phyloP scores from a whole-genome alignment of 2,113 vertebrate species.

The Romanogobio albipinnatus region DNA sequence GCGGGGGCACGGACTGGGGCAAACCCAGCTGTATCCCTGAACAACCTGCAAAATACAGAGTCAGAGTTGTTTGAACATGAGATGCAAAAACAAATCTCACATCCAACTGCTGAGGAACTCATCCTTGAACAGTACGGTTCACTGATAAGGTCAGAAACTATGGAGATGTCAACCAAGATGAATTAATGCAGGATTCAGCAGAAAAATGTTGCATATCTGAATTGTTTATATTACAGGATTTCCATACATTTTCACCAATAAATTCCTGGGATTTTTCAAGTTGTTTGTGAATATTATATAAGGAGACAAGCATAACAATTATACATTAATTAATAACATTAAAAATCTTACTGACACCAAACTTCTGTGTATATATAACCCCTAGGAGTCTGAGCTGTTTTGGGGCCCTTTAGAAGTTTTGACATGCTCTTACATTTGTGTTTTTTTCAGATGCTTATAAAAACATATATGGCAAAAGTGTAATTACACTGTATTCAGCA shows the following conservation, averaged over 20 bases:
- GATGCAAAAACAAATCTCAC: background rate
- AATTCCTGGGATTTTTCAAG: background rate
- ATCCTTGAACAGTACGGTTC: background rate
- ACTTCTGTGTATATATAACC: too few species aligned
- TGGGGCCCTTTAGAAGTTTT: too few species aligned
- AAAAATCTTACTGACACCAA: too few species aligned
- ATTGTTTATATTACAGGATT: background rate
- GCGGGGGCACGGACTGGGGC: slow-evolving; percentile 77
- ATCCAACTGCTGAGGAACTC: background rate
- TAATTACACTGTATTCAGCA: too few species aligned
- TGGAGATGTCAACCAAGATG: background rate
- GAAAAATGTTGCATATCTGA: background rate
- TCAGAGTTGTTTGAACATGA: background rate
- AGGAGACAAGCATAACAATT: too few species aligned
- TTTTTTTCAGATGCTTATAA: too few species aligned
- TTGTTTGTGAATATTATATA: background rate
- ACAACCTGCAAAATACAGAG: background rate
- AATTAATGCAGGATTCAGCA: background rate
- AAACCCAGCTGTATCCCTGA: slow-evolving; percentile 72
- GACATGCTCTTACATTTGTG: too few species aligned
- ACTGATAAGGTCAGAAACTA: background rate
- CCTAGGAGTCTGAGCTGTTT: too few species aligned
- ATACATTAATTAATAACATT: too few species aligned
- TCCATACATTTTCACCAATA: background rate
- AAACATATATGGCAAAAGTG: too few species aligned